Percentiles rank a stretch among this genome's conserved stretches.
Conservation (phyloP, 2,113 vertebrate species). For the Felis catus region DNA sequence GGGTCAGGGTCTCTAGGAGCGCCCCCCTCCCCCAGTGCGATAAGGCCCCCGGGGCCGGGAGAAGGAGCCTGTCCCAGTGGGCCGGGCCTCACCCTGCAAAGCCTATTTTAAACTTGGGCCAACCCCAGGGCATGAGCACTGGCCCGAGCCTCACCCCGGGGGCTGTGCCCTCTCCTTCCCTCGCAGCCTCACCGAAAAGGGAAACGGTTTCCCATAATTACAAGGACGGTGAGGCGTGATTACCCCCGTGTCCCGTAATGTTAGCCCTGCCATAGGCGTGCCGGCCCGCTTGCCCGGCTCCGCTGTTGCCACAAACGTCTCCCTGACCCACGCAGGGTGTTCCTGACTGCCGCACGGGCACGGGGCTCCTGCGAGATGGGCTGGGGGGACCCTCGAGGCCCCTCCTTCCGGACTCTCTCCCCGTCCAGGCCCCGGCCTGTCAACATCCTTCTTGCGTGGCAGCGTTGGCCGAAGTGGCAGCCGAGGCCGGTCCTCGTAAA, state of each 20-base stretch:
- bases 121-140: neutral
- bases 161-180: neutral
- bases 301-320: neutral
- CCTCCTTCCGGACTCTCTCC: neutral
- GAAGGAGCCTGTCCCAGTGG: neutral
- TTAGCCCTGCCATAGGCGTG: neutral
- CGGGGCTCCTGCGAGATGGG: neutral
- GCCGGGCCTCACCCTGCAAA: neutral
- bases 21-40: neutral
- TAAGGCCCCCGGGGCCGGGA: rapidly evolving
- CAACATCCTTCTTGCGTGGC: neutral
- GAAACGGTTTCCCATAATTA: slow-evolving; percentile 68
- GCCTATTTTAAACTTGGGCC: slow-evolving; percentile 59
- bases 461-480: neutral
- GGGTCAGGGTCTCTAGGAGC: neutral
- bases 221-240: neutral
- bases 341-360: neutral
- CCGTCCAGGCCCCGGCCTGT: neutral
- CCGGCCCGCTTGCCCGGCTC: neutral
- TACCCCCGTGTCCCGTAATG: neutral
- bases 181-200: slow-evolving; percentile 2
- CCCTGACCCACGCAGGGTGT: rapidly evolving
- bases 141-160: neutral
- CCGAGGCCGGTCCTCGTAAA: neutral
- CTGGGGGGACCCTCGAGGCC: rapidly evolving